These are phyloP conservation scores for Naja naja DNA, from an alignment of 2,113 vertebrate species.

Conservation along the genomic window DNA sequence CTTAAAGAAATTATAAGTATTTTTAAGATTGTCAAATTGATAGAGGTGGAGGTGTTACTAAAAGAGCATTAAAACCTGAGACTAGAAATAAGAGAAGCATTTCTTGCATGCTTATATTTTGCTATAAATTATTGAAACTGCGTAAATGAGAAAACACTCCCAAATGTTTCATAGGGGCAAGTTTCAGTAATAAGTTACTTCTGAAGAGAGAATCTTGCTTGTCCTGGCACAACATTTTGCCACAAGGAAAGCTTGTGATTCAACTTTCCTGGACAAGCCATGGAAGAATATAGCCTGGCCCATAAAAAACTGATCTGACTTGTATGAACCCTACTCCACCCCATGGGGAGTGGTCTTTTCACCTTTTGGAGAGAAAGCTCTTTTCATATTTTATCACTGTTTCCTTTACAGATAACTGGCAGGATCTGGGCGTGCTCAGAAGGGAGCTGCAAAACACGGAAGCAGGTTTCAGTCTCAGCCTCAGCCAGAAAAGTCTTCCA, in stretches of 20 bases:
- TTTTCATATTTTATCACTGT: not conserved
- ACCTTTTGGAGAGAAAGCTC: not conserved
- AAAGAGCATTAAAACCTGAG: not conserved
- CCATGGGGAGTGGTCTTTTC: not conserved
- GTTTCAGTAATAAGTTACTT: not conserved
- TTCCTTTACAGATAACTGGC: slow-evolving; percentile 6
- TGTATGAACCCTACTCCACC: not conserved
- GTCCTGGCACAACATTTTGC: not conserved
- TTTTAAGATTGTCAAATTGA: not conserved
- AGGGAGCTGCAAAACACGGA: not conserved
- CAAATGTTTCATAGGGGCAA: not conserved
- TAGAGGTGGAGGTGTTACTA: not conserved
- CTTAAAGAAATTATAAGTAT: not conserved
- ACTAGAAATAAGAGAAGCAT: not conserved
- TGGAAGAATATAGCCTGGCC: not conserved
- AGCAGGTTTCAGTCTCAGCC: not conserved
- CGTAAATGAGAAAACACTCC: not conserved
- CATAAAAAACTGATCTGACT: not conserved
- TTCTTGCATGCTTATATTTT: not conserved
- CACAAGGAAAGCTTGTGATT: not conserved
- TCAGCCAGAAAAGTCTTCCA: too few relatives aligned
- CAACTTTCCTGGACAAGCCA: not conserved
- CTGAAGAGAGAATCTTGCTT: not conserved
- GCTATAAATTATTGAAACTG: not conserved
- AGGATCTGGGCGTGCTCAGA: not conserved